These are phyloP conservation scores for Strigamia crassipes DNA, from an alignment of 2,888 invertebrate species.

Conservation along the genomic window DNA sequence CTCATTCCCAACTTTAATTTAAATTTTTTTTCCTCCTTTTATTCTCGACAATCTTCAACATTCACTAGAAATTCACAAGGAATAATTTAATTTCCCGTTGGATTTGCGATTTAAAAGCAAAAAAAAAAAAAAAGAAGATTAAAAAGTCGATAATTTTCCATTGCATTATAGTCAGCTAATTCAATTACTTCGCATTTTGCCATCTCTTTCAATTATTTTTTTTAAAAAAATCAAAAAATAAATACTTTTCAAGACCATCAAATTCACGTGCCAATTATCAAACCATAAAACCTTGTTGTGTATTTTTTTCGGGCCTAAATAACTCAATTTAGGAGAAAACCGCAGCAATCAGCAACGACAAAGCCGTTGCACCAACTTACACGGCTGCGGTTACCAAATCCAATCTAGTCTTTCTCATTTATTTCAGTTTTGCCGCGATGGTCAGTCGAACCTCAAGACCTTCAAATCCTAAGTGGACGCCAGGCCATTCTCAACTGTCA, in stretches of 20 bases:
- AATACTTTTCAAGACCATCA: background rate
- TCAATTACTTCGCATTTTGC: background rate
- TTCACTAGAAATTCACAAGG: background rate
- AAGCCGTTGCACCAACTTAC: background rate
- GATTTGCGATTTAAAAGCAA: background rate
- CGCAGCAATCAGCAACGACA: background rate
- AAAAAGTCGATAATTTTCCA: background rate
- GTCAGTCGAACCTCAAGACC: conserved; percentile 81
- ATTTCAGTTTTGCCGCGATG: conserved; percentile 81
- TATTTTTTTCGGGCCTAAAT: background rate
- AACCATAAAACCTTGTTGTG: background rate
- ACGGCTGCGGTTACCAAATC: background rate
- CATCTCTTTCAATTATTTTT: background rate
- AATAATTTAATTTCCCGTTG: background rate
- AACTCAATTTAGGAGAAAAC: background rate
- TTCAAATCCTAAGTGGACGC: conserved; percentile 80
- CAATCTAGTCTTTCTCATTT: background rate
- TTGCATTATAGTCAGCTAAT: background rate
- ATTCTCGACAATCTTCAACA: background rate
- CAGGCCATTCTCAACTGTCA: conserved; percentile 85
- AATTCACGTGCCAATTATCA: background rate
- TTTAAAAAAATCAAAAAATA: background rate
- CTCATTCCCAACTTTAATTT: background rate
- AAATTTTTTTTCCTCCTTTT: background rate
- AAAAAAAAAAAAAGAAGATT: background rate